Evolutionary conservation across 1,140 invertebrate genomes (phyloP).

Genomic region (Meteorus sp.): DNA sequence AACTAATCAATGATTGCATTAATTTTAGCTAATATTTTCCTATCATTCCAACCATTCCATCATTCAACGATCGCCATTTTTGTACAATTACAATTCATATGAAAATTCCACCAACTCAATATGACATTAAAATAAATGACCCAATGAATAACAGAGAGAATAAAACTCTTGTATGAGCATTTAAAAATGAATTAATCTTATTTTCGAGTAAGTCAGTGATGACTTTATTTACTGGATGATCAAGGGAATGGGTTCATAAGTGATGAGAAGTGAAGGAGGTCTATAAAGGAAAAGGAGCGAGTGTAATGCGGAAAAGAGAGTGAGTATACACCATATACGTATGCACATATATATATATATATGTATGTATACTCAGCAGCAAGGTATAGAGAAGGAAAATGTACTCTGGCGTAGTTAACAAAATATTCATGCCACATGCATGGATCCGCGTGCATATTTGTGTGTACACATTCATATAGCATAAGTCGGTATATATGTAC

Average conservation of each 20-base stretch:
- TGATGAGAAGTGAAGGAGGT: neutral
- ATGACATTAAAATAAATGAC: neutral
- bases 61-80: conserved; percentile 15
- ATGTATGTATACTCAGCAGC: neutral
- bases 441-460: conserved; percentile 17
- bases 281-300: neutral
- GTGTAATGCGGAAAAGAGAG: neutral
- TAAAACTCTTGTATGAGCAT: neutral
- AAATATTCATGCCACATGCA: conserved; percentile 44
- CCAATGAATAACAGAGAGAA: neutral
- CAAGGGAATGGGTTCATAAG: neutral
- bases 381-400: conserved; percentile 13
- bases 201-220: neutral
- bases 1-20: neutral
- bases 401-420: conserved; percentile 26
- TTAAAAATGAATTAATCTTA: neutral
- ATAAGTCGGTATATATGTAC: conserved; percentile 7
- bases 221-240: conserved; percentile 1
- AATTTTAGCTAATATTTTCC: too few species aligned
- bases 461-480: conserved; percentile 10
- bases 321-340: neutral
- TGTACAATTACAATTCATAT: too few species aligned
- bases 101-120: neutral
- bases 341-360: neutral
- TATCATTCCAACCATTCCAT: too few species aligned